Conservation (phyloP, 2,797 vertebrate genomes). For the Distichodus sexfasciatus region DNA sequence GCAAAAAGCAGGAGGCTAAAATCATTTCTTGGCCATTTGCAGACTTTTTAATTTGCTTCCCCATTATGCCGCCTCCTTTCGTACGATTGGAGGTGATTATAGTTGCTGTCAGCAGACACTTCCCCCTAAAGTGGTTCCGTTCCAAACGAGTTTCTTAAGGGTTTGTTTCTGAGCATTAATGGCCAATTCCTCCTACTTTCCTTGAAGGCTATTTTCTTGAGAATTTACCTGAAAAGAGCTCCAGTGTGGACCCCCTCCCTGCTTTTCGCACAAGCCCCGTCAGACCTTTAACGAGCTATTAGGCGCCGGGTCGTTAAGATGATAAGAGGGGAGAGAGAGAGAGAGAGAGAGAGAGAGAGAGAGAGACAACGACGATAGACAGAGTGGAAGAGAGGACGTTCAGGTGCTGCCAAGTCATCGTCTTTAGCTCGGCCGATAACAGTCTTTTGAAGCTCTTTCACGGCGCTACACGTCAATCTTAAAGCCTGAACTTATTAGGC, state of each 20-base stretch:
- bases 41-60: no score
- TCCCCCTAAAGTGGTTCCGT: neutral
- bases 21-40: no score
- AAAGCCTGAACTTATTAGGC: slow-evolving; percentile 18
- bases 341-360: no score
- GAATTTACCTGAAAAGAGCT: neutral
- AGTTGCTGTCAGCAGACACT: no score
- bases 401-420: slow-evolving; percentile 8
- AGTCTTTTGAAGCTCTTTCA: slow-evolving; percentile 8
- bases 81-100: no score
- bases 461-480: neutral
- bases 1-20: no score
- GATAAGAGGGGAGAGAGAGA: slow-evolving; percentile 29
- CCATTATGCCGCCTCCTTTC: no score
- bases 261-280: neutral
- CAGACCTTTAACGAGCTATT: slow-evolving; percentile 12
- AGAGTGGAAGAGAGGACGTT: neutral
- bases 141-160: neutral
- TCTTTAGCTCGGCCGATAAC: slow-evolving; percentile 18
- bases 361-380: slow-evolving; percentile 2
- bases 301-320: slow-evolving; percentile 19
- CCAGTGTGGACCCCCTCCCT: neutral
- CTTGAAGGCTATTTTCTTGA: neutral
- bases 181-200: neutral
- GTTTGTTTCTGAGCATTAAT: neutral